Evolutionary conservation across 2,888 invertebrate species (phyloP), one percentile per base, ranked within the genome.

Genomic region (Phyllotreta striolata): DNA sequence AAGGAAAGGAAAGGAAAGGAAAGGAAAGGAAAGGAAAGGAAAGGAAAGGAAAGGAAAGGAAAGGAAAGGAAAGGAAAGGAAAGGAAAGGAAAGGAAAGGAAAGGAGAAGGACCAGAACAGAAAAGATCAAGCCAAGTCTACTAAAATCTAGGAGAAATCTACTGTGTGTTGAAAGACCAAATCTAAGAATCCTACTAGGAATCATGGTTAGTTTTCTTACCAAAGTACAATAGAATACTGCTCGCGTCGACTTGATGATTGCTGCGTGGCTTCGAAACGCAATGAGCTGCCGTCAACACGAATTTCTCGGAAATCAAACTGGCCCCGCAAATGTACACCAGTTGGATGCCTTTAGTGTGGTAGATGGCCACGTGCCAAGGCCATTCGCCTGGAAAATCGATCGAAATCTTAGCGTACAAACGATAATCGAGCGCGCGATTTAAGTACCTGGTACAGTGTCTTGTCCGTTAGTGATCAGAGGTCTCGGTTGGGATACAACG

Each of bases 291-390:
- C 7, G 89, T 89, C 70, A 89, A 76, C 34, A 88, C 82, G 74
- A 86, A 85, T 12, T 76, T 79, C 63, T 81, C 81, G 0, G 86
- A 82, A 4, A 89, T 83, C 24, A 89, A 80, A 0, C 87, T 87
- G 0, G 87, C 88, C 0, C 89, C 89, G 72, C 89, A 89, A 56
- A 85, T 87, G 34, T 70, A 70, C 62, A 83, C 84, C 47, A 82
- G 66, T 64, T 81, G 77, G 14, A 77, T 72, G 7, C 79, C 81
- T 60, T 78, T 77, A 9, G 73, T 71, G 34, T 74, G 84, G 75
- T 88, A 88, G 0, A 89, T 76, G 0, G 89, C 89, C 10, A 85
- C 86, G 76, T 89, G 89, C 89, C 89, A 89, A 0, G 89, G 89
- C 87, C 87, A 89, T 72, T 89, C 86, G 0, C 88, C 88, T 71